These are phyloP conservation scores for Myodes glareolus DNA, from an alignment of 2,113 vertebrate species.

Conservation along the genomic window DNA sequence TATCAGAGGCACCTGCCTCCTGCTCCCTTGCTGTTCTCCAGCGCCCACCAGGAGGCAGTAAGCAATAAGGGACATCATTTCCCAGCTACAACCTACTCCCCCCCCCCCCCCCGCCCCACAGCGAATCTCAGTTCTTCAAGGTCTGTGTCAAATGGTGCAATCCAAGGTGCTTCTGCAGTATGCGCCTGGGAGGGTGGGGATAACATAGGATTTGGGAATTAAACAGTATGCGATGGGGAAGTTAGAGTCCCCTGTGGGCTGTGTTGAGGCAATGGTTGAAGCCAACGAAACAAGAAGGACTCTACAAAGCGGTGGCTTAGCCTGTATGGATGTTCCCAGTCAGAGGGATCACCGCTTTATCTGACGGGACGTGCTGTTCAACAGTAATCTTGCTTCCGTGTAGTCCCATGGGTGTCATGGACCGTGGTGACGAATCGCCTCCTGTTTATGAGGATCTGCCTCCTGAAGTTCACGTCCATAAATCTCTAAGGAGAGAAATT, in stretches of 20 bases:
- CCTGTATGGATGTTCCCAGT: not conserved
- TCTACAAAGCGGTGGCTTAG: not conserved
- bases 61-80: not conserved
- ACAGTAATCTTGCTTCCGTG: not conserved
- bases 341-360: not conserved
- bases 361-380: not conserved
- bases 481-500: not conserved
- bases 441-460: not conserved
- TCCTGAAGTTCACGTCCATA: not conserved
- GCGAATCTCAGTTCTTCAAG: not conserved
- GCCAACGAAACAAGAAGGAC: not conserved
- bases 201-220: not conserved
- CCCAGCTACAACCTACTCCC: not conserved
- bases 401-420: not conserved
- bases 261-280: not conserved
- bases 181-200: not conserved
- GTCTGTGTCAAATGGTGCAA: not conserved
- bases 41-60: constrained; percentile 64
- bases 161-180: not conserved
- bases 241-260: not conserved
- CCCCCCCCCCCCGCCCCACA: not conserved
- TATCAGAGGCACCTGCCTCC: not conserved
- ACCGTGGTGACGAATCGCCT: not conserved
- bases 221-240: not conserved
- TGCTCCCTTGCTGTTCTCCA: not conserved